Evolutionary conservation across 1,140 invertebrate genomes (phyloP).

Genomic region (Apis dorsata): DNA sequence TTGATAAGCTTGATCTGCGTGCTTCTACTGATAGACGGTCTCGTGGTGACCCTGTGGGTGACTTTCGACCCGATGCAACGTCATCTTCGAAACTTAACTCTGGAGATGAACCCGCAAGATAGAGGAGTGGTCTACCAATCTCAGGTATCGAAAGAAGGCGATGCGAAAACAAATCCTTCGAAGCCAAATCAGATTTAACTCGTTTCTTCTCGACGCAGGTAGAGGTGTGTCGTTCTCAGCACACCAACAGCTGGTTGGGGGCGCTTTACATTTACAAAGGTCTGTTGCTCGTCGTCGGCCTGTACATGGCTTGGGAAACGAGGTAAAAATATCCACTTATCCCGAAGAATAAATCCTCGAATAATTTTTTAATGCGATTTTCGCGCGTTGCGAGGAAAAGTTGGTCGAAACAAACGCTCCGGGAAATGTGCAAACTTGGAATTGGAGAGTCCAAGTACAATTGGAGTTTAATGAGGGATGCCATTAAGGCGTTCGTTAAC

Average conservation of each 20-base stretch:
- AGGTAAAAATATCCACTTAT: constrained; percentile 75
- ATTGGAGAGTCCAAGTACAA: constrained; percentile 5
- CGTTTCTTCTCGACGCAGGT: constrained; percentile 82
- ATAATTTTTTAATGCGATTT: neutral
- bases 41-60: constrained; percentile 90
- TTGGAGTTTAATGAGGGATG: constrained; percentile 42
- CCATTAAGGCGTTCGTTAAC: constrained; percentile 44
- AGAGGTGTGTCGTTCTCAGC: constrained; percentile 91
- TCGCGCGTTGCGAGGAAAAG: neutral
- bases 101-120: constrained; percentile 88
- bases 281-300: constrained; percentile 91
- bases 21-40: constrained; percentile 87
- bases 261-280: constrained; percentile 95
- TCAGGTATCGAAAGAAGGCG: constrained; percentile 82
- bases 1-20: constrained; percentile 89
- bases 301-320: constrained; percentile 99
- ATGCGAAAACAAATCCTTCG: constrained; percentile 2
- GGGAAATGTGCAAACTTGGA: neutral
- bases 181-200: constrained; percentile 33
- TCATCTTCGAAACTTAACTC: constrained; percentile 90
- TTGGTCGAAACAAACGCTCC: neutral
- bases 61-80: constrained; percentile 91
- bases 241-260: constrained; percentile 92
- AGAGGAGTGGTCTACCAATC: constrained; percentile 91
- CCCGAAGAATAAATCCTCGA: neutral